Base-by-base conservation (phyloP, 2,888 invertebrate species). In the Cryptosula pallasiana region DNA sequence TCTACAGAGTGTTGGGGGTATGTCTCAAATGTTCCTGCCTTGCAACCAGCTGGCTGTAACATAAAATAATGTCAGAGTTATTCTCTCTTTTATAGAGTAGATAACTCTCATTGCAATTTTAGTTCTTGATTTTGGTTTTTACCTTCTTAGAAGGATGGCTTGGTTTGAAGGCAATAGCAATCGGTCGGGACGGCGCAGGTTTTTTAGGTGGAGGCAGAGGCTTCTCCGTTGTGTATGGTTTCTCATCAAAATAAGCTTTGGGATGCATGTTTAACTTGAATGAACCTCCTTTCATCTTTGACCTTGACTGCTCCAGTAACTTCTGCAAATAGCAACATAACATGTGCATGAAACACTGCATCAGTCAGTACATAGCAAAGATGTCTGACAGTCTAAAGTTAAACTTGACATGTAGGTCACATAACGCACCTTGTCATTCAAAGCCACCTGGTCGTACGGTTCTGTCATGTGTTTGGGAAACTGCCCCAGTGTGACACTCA, bases 1-100 rank as follows among this genome's bases (percentile, higher is more conserved):
- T 83, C 82, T 20, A 76, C 78, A 20, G 83, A 82, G 73, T 85
- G 83, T 0, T 78, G 77, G n/a, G 85, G 85, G 75, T 84, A 85
- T 2, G 79, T 78, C 73, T 82, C 82, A 77, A 85, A 84, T 71
- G 83, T 83, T 35, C 85, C 85, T 69, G 81, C 80, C 75, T 83
- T 82, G 75, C 79, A 78, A 35, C 84, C 84, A 73, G 79, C 84
- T 74, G 81, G 79, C 84, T 84, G 75, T 3, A 74, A 57, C 29
- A 25, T 5, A 9, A 63, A 45, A n/a, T n/a, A n/a, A n/a, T n/a
- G n/a, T n/a, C n/a, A n/a, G n/a, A n/a, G n/a, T n/a, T n/a, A n/a
- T n/a, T n/a, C n/a, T n/a, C n/a, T n/a, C n/a, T n/a, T n/a, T n/a
- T n/a, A n/a, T n/a, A n/a, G n/a, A n/a, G n/a, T n/a, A n/a, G n/a